Evolutionary conservation across 2,113 vertebrate genomes (phyloP), one percentile per base, ranked within the genome.

Genomic region (Baryphthengus martii): DNA sequence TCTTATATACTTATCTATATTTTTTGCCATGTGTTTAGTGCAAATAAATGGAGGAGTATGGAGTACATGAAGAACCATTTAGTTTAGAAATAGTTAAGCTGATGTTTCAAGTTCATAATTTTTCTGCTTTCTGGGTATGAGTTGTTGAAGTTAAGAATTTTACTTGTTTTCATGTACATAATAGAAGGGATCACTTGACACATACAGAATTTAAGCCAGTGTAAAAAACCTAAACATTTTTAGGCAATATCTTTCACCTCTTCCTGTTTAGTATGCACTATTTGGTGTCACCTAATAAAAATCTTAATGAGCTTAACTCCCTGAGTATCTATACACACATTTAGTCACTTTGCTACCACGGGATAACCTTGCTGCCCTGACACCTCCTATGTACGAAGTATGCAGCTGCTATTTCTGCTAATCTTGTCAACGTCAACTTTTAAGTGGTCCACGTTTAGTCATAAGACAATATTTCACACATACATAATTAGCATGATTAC

Each of bases 141-240:
- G 18, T 67, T 26, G 44, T 65, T 75, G 24, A 67, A 72, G 8
- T 31, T 35, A 87, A 84, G 35, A 61, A n/a, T 9, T 33, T 67
- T 0, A 8, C 7, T 76, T 65, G 4, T 3, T 88, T 72, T 68
- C 1, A 0, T 52, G 6, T 35, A 24, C 11, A 59, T 58, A 40
- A 28, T 16, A n/a, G 18, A 83, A 67, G 3, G 1, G 7, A 31
- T 59, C 3, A 0, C 18, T 88, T 72, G 17, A 52, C 13, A 39
- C 13, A 44, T 8, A 50, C 3, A 40, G 31, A 72, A 42, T 47
- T 79, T 68, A 52, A 70, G 21, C 2, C 17, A 21, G 2, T 29
- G 5, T n/a, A n/a, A 85, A 90, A 90, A 94, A 9, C 0, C n/a
- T 19, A n/a, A 21, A 3, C 0, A 1, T 29, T 52, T 87, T 81